Conservation (phyloP, 2,888 invertebrate genomes). For the Sicus ferrugineus region DNA sequence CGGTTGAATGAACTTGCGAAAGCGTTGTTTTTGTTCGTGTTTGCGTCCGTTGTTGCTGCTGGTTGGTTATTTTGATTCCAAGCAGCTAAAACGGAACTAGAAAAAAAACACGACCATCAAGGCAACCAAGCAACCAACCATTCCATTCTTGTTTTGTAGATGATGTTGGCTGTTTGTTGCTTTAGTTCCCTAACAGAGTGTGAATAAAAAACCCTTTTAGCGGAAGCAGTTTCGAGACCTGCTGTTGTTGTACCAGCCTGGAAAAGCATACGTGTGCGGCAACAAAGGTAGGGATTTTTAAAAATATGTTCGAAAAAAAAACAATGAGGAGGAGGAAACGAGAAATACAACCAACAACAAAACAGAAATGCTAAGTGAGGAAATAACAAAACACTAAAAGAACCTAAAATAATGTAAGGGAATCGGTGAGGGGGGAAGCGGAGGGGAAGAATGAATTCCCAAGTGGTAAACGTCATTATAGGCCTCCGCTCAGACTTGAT, state of each 20-base stretch:
- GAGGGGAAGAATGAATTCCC: background rate
- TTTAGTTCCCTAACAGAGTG: constrained; percentile 5
- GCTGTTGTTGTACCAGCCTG: background rate
- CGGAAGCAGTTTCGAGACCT: constrained; percentile 27
- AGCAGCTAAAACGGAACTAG: constrained; percentile 21
- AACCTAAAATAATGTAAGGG: background rate
- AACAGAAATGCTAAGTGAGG: background rate
- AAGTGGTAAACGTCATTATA: background rate
- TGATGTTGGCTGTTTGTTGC: constrained; percentile 13
- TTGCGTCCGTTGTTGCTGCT: constrained; percentile 6
- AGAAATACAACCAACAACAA: background rate
- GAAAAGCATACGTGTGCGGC: background rate
- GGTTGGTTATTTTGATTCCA: constrained; percentile 30
- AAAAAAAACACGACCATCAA: background rate
- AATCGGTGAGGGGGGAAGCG: background rate
- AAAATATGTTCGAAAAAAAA: background rate
- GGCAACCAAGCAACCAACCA: background rate
- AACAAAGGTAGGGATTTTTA: background rate
- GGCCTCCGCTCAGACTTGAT: background rate
- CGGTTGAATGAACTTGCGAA: constrained; percentile 16
- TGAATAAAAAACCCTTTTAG: constrained; percentile 17
- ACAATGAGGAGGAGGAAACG: no score
- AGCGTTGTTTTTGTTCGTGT: constrained; percentile 16
- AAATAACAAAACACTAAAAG: background rate
- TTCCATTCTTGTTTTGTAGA: background rate